These are phyloP conservation scores for Drosophila birchii DNA, from an alignment of 2,888 invertebrate species.

Conservation along the genomic window DNA sequence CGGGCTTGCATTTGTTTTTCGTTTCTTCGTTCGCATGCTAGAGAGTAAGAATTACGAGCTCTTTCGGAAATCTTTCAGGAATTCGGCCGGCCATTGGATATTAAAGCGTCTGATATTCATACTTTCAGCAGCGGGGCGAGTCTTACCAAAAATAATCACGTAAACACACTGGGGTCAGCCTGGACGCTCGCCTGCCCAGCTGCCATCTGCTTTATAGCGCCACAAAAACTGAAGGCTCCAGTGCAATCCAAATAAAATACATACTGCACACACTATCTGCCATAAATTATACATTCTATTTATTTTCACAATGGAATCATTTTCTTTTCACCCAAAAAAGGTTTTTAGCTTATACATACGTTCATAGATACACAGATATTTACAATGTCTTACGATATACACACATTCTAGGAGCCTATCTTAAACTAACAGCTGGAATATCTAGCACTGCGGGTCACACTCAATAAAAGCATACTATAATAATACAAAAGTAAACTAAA, in stretches of 20 bases:
- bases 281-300: slow-evolving; percentile 42
- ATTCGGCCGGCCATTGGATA: slow-evolving; percentile 15
- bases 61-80: slow-evolving; percentile 29
- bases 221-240: slow-evolving; percentile 36
- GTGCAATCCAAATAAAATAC: slow-evolving; percentile 49
- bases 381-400: slow-evolving; percentile 21
- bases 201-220: slow-evolving; percentile 58
- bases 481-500: slow-evolving; percentile 5
- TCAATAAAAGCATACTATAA: neutral
- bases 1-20: slow-evolving; percentile 53
- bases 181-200: slow-evolving; percentile 14
- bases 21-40: slow-evolving; percentile 35
- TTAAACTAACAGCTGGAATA: slow-evolving; percentile 7
- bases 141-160: slow-evolving; percentile 46
- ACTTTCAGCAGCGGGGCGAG: slow-evolving; percentile 41
- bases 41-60: slow-evolving; percentile 25
- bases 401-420: neutral
- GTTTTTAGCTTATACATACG: slow-evolving; percentile 19
- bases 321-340: slow-evolving; percentile 35
- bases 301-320: slow-evolving; percentile 36
- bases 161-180: slow-evolving; percentile 56
- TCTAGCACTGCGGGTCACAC: slow-evolving; percentile 7
- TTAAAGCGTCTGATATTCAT: slow-evolving; percentile 31
- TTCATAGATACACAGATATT: slow-evolving; percentile 34
- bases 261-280: slow-evolving; percentile 19